Conservation (phyloP, 2,113 vertebrate species). For the Zapornia atra region DNA sequence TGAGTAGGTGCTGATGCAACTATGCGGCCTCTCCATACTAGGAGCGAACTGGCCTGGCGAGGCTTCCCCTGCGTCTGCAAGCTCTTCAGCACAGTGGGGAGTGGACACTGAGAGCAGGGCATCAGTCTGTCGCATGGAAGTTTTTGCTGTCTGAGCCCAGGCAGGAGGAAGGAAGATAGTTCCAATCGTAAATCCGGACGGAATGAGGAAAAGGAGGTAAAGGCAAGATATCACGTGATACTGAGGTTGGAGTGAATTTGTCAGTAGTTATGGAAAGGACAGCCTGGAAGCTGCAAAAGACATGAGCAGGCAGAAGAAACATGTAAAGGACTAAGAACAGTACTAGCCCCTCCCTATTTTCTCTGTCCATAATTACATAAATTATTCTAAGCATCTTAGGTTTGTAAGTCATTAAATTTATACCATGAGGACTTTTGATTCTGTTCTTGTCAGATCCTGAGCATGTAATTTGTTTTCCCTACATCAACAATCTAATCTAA, state of each 20-base stretch:
- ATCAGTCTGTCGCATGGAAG: neutral
- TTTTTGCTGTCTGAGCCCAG: neutral
- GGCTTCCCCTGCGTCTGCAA: neutral
- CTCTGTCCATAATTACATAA: neutral
- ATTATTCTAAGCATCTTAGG: neutral
- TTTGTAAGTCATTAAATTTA: neutral
- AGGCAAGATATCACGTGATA: neutral
- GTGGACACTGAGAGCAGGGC: neutral
- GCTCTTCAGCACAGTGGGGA: fast-evolving
- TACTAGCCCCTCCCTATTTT: neutral
- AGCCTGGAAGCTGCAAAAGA: neutral
- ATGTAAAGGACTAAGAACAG: neutral
- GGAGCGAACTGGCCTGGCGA: neutral
- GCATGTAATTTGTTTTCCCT: neutral
- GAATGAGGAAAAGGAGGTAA: neutral
- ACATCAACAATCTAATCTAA: neutral
- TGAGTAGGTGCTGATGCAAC: neutral
- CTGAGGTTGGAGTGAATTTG: neutral
- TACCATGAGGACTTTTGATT: neutral
- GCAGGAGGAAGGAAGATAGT: neutral
- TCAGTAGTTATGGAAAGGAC: neutral
- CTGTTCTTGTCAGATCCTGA: neutral
- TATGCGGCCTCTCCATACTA: neutral
- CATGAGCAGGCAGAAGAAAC: neutral
- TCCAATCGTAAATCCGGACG: fast-evolving